Evolutionary conservation across 2,113 vertebrate species (phyloP).

Genomic region (Morone saxatilis): DNA sequence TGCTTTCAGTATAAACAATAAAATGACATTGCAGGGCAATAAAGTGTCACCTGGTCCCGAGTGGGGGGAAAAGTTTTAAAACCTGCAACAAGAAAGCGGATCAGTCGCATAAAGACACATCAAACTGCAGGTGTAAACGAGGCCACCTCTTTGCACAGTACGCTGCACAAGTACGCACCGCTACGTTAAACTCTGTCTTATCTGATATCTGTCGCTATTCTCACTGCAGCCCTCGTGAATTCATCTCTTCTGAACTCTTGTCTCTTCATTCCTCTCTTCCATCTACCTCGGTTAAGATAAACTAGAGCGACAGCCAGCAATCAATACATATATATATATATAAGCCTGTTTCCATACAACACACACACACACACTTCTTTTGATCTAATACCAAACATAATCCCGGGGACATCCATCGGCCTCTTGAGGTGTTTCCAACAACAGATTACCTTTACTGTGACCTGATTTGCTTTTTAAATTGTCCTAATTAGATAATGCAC

Average conservation of each 20-base stretch:
- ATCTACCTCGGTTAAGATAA: conserved; percentile 24
- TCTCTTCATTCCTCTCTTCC: conserved; percentile 18
- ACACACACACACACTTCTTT: background rate
- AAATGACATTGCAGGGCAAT: background rate
- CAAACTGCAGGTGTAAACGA: background rate
- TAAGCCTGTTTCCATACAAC: background rate
- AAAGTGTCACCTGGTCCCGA: background rate
- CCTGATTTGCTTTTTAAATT: conserved; percentile 22
- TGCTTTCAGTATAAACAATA: background rate
- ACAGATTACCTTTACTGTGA: conserved; percentile 22
- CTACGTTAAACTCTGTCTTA: conserved; percentile 6
- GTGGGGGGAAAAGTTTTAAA: background rate
- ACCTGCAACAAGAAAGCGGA: background rate
- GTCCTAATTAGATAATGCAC: conserved; percentile 29
- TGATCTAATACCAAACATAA: conserved; percentile 19
- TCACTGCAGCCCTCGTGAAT: background rate
- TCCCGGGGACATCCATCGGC: background rate
- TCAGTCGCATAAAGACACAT: conserved; percentile 10
- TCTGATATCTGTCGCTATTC: conserved; percentile 20
- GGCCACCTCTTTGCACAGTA: conserved; percentile 3
- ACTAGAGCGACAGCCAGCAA: background rate
- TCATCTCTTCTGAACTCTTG: conserved; percentile 31
- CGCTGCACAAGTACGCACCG: conserved; percentile 1
- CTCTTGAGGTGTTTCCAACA: background rate
- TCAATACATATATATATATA: background rate